phyloP scores from a whole-genome alignment of 1,140 invertebrate genomes.

The Ectropis grisescens region DNA sequence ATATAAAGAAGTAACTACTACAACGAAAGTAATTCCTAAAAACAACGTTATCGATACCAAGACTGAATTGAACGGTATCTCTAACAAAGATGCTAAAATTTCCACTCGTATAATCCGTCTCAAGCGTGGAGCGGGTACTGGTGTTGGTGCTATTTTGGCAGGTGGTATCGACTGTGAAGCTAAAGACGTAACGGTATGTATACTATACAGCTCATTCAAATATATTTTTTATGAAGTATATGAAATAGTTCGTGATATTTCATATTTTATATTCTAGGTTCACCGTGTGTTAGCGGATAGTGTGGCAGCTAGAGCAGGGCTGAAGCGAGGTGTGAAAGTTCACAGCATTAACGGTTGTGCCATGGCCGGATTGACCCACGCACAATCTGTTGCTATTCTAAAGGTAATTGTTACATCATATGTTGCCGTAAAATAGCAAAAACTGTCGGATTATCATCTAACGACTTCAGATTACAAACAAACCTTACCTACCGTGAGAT shows the following conservation, averaged over 20 bases:
- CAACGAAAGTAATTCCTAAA: no score
- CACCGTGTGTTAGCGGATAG: conserved; percentile 89
- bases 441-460: no score
- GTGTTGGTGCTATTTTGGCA: conserved; percentile 88
- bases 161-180: conserved; percentile 91
- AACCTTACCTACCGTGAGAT: no score
- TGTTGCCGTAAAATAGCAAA: no score
- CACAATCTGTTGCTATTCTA: conserved; percentile 86
- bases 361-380: conserved; percentile 85
- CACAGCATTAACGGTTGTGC: conserved; percentile 90
- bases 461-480: no score
- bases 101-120: conserved; percentile 40
- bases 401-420: conserved; percentile 76
- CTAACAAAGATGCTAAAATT: conserved; percentile 14
- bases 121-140: conserved; percentile 73
- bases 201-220: not conserved
- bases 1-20: no score
- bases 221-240: conserved; percentile 5
- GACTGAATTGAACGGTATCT: conserved; percentile 11
- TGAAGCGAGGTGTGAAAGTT: conserved; percentile 90
- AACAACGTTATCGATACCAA: no score
- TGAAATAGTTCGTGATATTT: not conserved
- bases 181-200: conserved; percentile 89
- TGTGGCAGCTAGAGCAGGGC: conserved; percentile 87
- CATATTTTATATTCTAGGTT: conserved; percentile 72